Percentiles rank a stretch among this genome's conserved stretches.
Conservation (phyloP, 64 coral and sea anemone species). For the Dendronephthya gigantea region DNA sequence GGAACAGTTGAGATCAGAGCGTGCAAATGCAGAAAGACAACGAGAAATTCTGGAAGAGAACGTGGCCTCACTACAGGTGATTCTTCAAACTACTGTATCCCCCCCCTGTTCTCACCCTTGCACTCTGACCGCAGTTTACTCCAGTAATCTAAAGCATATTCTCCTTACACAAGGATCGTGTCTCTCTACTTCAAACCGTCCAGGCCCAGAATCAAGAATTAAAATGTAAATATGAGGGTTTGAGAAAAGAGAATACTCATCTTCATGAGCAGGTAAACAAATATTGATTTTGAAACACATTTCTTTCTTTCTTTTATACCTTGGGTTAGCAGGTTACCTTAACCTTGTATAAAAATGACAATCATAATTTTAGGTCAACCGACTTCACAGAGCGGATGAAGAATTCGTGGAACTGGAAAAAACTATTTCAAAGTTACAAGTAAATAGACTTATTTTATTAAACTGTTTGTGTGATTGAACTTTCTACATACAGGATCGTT, state of each 20-base stretch:
- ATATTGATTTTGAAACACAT: too few species aligned
- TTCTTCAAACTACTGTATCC: too few species aligned
- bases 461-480: too few species aligned
- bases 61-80: slow-evolving; percentile 62
- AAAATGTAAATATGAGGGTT: not conserved
- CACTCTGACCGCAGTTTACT: too few species aligned
- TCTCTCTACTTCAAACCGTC: not conserved
- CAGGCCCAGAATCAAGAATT: not conserved
- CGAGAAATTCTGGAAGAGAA: slow-evolving; percentile 63
- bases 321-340: too few species aligned
- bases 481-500: too few species aligned
- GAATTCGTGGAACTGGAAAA: not conserved
- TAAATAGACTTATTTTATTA: not conserved
- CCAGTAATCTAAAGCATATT: not conserved
- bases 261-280: not conserved
- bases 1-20: slow-evolving; percentile 85
- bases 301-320: too few species aligned
- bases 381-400: not conserved
- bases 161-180: not conserved
- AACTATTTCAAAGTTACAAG: slow-evolving; percentile 3
- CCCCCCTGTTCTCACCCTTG: too few species aligned
- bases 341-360: too few species aligned
- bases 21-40: slow-evolving; percentile 54
- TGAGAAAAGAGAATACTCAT: not conserved
- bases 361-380: not conserved